Conservation (phyloP, 2,113 vertebrate genomes). For the Mionectes macconnelli region DNA sequence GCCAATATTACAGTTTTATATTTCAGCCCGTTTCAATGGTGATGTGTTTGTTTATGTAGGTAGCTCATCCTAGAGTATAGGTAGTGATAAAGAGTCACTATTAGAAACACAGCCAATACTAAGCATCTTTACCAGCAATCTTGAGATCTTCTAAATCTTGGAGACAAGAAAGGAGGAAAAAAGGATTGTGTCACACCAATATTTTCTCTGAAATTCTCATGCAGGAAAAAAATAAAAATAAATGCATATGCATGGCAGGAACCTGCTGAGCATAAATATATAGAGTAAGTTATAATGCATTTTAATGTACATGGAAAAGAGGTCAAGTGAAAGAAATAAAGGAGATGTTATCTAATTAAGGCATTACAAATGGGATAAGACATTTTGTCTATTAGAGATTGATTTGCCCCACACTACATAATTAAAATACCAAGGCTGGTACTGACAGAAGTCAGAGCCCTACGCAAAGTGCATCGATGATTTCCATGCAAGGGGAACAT, state of each 20-base stretch:
- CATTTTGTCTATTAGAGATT: background rate
- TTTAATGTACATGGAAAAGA: background rate
- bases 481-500: background rate
- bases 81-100: background rate
- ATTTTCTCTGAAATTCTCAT: background rate
- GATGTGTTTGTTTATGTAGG: background rate
- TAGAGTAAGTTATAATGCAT: background rate
- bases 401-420: background rate
- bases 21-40: background rate
- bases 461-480: background rate
- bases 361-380: background rate
- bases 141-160: background rate
- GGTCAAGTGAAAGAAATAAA: background rate
- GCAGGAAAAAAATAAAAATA: background rate
- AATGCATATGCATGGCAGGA: background rate
- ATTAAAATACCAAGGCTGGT: background rate
- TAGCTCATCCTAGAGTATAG: background rate
- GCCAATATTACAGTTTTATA: background rate
- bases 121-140: background rate
- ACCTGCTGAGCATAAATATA: background rate
- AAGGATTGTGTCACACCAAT: fast-evolving
- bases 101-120: background rate
- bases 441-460: background rate
- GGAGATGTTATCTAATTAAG: background rate
- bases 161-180: background rate